A percentile compares a stretch with the other conserved stretches of the same genome.
phyloP scores from a whole-genome alignment of 2,888 invertebrate species.

The Papilio protenor region DNA sequence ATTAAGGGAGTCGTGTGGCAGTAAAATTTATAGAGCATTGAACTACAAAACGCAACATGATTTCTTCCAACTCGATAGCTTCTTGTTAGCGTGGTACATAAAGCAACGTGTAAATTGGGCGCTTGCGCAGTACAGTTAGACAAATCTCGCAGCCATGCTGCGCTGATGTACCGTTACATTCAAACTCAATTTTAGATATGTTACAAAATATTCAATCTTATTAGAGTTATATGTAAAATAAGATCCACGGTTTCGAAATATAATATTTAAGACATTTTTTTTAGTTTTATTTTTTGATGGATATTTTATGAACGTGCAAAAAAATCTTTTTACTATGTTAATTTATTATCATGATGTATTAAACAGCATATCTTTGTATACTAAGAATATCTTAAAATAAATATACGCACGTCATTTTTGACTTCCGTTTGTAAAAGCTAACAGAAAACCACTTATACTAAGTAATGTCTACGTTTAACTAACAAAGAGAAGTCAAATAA shows the following conservation, averaged over 20 bases:
- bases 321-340: not conserved
- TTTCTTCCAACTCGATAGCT: conserved; percentile 17
- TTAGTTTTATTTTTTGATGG: not conserved
- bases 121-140: conserved; percentile 42
- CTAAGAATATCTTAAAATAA: not conserved
- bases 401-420: not conserved
- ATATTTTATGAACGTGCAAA: not conserved
- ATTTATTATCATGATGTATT: not conserved
- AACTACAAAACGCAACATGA: not conserved
- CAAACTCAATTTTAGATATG: conserved; percentile 37
- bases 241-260: not conserved
- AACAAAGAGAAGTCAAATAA: not conserved
- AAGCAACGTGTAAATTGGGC: conserved; percentile 40
- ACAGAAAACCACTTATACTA: conserved; percentile 13
- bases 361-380: no score
- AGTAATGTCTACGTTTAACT: not conserved
- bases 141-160: conserved; percentile 37
- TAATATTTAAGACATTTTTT: not conserved
- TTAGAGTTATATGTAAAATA: not conserved
- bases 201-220: not conserved
- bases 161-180: conserved; percentile 36
- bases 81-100: conserved; percentile 2
- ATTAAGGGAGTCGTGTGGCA: not conserved
- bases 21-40: conserved; percentile 10
- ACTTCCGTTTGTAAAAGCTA: not conserved